phyloP scores from a whole-genome alignment of 2,888 invertebrate species.

The Lasioglossum villosulum region DNA sequence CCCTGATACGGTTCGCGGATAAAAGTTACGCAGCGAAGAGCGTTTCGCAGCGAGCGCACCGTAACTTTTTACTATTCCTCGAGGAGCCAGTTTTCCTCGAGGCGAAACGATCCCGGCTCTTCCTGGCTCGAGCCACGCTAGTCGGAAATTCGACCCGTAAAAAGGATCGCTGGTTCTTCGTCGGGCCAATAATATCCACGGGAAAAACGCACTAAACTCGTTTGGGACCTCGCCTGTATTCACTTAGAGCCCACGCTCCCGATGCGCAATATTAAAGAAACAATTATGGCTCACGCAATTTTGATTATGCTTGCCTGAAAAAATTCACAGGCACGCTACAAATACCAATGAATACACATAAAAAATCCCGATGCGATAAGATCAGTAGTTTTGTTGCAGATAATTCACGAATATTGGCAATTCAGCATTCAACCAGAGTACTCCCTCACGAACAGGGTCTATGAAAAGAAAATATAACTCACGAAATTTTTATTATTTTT shows the following conservation, averaged over 20 bases:
- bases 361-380: too few species aligned
- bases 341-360: too few species aligned
- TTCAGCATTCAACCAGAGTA: too few species aligned
- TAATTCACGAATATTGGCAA: too few species aligned
- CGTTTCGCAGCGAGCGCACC: slow-evolving; percentile 7
- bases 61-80: slow-evolving; percentile 31
- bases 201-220: background rate
- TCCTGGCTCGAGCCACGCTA: background rate
- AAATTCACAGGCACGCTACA: background rate
- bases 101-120: background rate
- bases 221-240: background rate
- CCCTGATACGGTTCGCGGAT: slow-evolving; percentile 13
- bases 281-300: background rate
- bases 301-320: background rate
- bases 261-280: background rate
- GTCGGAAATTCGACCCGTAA: slow-evolving; percentile 8
- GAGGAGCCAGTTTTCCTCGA: slow-evolving; percentile 3
- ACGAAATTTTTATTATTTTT: too few species aligned
- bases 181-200: slow-evolving; percentile 13
- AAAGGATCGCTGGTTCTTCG: background rate
- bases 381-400: too few species aligned
- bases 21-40: slow-evolving; percentile 22
- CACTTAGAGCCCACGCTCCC: background rate
- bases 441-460: too few species aligned
- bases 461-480: too few species aligned